These are phyloP conservation scores for Bombus superbus DNA, from an alignment of 1,140 invertebrate species.

Conservation along the genomic window DNA sequence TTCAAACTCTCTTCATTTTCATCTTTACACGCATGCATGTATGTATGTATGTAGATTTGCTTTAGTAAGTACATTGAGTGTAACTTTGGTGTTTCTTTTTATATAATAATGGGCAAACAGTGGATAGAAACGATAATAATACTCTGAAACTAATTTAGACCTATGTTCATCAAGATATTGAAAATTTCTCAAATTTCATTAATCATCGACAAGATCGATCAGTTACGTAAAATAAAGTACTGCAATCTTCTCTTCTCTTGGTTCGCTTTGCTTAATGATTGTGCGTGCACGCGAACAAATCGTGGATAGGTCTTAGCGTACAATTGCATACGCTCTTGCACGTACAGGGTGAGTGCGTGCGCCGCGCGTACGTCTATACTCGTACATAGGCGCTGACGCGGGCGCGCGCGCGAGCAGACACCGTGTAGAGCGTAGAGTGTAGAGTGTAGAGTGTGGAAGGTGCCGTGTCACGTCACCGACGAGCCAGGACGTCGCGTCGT, in stretches of 20 bases:
- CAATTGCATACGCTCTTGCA: conserved; percentile 9
- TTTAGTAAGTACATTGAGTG: too few relatives aligned
- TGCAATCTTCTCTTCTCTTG: not conserved
- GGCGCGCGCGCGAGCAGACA: not conserved
- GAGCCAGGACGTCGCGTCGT: conserved; percentile 68
- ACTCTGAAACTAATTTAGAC: too few relatives aligned
- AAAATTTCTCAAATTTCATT: too few relatives aligned
- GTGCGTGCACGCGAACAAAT: conserved; percentile 34
- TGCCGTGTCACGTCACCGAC: conserved; percentile 64
- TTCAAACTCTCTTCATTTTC: not conserved
- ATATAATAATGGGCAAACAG: too few relatives aligned
- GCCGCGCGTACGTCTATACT: not conserved
- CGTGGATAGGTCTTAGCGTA: conserved; percentile 45
- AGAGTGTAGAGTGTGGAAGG: conserved; percentile 18
- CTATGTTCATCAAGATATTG: too few relatives aligned
- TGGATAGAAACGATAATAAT: too few relatives aligned
- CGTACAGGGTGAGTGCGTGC: conserved; percentile 9
- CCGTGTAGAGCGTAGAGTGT: too few relatives aligned
- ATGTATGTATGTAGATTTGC: too few relatives aligned
- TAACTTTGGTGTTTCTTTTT: too few relatives aligned
- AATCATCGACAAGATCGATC: too few relatives aligned
- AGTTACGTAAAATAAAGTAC: too few relatives aligned
- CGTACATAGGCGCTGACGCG: not conserved
- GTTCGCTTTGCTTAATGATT: conserved; percentile 4
- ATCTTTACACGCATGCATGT: too few relatives aligned